Percentiles rank a stretch among this genome's conserved stretches.
phyloP scores from a whole-genome alignment of 2,113 vertebrate genomes.

The Synodontis membranacea region DNA sequence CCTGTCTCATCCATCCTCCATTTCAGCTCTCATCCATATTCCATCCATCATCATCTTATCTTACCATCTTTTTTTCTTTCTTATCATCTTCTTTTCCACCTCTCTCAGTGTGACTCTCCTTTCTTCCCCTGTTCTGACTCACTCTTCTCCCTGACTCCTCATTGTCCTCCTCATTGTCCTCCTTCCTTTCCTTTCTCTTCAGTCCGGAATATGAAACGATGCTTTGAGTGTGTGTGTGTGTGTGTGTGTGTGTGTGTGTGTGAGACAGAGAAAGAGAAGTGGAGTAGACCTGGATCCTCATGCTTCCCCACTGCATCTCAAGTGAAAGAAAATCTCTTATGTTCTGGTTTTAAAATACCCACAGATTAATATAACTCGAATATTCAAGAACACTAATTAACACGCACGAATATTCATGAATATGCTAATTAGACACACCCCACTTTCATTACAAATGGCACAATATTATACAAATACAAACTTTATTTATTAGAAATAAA shows the following conservation, averaged over 20 bases:
- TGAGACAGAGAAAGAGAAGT: background rate
- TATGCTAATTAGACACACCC: background rate
- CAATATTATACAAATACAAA: too few relatives aligned
- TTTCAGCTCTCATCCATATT: slow-evolving; percentile 1
- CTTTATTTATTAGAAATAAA: too few relatives aligned
- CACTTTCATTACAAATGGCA: background rate
- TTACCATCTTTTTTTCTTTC: background rate
- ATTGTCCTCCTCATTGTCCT: background rate
- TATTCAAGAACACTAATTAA: background rate
- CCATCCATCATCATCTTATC: background rate
- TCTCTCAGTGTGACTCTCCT: background rate
- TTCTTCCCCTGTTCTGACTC: background rate
- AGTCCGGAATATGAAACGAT: slow-evolving; percentile 15
- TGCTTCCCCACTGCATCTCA: background rate
- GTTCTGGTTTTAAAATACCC: background rate
- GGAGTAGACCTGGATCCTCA: background rate
- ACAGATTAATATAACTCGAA: background rate
- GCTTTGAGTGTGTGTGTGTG: background rate
- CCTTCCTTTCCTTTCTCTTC: too few relatives aligned
- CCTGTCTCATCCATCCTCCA: background rate
- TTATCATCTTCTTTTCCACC: background rate
- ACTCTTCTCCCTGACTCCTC: background rate
- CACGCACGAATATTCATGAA: background rate
- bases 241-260: background rate
- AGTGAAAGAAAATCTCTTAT: background rate